A percentile compares a stretch with the other conserved stretches of the same genome.
phyloP scores from a whole-genome alignment of 2,797 vertebrate genomes.

The Rhinogobio ventralis region DNA sequence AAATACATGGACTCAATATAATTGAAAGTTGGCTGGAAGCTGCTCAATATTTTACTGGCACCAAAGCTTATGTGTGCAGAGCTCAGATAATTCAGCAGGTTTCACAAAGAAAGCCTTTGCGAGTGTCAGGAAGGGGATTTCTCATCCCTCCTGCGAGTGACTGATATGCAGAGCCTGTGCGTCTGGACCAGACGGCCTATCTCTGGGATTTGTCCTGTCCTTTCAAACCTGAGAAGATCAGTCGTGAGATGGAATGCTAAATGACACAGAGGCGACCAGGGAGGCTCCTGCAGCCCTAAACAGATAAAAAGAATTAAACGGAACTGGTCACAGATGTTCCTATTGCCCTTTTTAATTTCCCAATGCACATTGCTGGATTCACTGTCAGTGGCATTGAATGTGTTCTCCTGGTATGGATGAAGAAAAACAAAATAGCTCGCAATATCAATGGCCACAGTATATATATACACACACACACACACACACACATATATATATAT shows the following conservation, averaged over 20 bases:
- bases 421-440: constrained; percentile 20
- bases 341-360: constrained; percentile 48
- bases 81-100: constrained; percentile 52
- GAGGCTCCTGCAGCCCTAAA: constrained; percentile 37
- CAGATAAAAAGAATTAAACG: constrained; percentile 55
- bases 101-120: constrained; percentile 43
- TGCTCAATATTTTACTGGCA: constrained; percentile 51
- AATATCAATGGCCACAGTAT: neutral
- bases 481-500: no score
- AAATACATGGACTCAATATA: constrained; percentile 27
- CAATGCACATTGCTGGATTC: constrained; percentile 32
- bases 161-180: constrained; percentile 49
- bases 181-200: constrained; percentile 42
- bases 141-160: constrained; percentile 49
- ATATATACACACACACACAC: no score
- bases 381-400: constrained; percentile 9
- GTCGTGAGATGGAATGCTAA: constrained; percentile 49
- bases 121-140: constrained; percentile 53
- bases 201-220: constrained; percentile 57
- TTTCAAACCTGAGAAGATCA: constrained; percentile 58
- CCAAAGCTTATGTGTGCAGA: constrained; percentile 48
- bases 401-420: constrained; percentile 18
- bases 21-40: constrained; percentile 47
- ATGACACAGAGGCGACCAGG: constrained; percentile 36
- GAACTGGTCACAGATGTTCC: constrained; percentile 46